Percentiles rank a stretch among this genome's conserved stretches.
phyloP scores from a whole-genome alignment of 1,140 invertebrate species.

The Brachionus sp. region DNA sequence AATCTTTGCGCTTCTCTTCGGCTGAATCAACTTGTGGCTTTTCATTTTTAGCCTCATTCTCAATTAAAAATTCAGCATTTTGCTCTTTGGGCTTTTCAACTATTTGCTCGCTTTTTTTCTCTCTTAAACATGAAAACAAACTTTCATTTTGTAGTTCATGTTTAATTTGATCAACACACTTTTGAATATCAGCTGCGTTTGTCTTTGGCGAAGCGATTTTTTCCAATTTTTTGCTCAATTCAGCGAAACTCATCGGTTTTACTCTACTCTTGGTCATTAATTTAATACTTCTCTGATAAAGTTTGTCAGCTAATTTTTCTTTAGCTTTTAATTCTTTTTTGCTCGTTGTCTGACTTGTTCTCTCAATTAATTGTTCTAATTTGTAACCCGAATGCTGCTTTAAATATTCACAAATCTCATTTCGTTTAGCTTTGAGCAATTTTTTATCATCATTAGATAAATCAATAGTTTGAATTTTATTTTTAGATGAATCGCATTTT shows the following conservation, averaged over 20 bases:
- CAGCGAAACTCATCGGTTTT: not conserved
- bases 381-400: conserved; percentile 6
- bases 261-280: not conserved
- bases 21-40: not conserved
- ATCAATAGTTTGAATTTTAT: not conserved
- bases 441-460: conserved; percentile 7
- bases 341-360: not conserved
- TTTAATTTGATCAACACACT: conserved; percentile 28
- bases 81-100: not conserved
- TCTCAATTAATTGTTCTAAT: not conserved
- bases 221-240: conserved; percentile 34
- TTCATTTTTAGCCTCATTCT: not conserved
- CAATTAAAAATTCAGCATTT: not conserved
- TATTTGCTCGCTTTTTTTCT: not conserved
- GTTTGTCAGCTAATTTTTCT: conserved; percentile 21
- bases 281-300: conserved; percentile 13
- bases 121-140: not conserved
- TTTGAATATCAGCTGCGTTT: not conserved
- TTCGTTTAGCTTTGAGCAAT: conserved; percentile 15
- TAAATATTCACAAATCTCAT: not conserved
- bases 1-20: not conserved
- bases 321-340: conserved; percentile 23
- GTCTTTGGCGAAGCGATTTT: conserved; percentile 15
- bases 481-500: not conserved
- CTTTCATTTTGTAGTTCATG: not conserved